phyloP scores from a whole-genome alignment of 2,888 invertebrate genomes.

The Hemithea aestivaria region DNA sequence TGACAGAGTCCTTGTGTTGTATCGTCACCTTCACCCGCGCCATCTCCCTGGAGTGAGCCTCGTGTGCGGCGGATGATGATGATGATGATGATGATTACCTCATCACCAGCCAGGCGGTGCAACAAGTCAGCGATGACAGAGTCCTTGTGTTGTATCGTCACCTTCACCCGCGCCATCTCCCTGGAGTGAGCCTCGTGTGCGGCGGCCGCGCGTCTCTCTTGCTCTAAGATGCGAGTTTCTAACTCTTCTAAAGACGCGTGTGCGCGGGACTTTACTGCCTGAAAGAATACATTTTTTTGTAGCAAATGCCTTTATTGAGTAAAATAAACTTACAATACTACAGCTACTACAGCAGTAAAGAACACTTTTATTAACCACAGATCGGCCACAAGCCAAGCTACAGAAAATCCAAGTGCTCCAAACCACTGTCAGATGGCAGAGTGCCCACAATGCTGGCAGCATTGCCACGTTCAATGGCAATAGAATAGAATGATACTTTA shows the following conservation, averaged over 20 bases:
- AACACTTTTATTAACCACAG: too few species aligned
- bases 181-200: constrained; percentile 58
- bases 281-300: background rate
- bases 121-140: constrained; percentile 65
- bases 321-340: too few species aligned
- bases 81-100: constrained; percentile 51
- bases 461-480: too few species aligned
- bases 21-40: constrained; percentile 55
- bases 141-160: constrained; percentile 64
- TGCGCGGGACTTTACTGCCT: constrained; percentile 73
- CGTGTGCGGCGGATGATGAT: constrained; percentile 58
- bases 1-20: constrained; percentile 66
- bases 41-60: constrained; percentile 57
- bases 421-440: too few species aligned
- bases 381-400: too few species aligned
- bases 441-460: too few species aligned
- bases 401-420: too few species aligned
- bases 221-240: constrained; percentile 68
- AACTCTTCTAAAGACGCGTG: constrained; percentile 68
- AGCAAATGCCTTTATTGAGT: too few species aligned
- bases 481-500: too few species aligned
- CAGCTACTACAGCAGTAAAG: too few species aligned
- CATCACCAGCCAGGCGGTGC: constrained; percentile 68
- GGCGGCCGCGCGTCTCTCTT: constrained; percentile 56
- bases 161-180: constrained; percentile 55